A percentile compares a stretch with the other conserved stretches of the same genome.
Conservation (phyloP, 2,113 vertebrate genomes). For the Saguinus midas region DNA sequence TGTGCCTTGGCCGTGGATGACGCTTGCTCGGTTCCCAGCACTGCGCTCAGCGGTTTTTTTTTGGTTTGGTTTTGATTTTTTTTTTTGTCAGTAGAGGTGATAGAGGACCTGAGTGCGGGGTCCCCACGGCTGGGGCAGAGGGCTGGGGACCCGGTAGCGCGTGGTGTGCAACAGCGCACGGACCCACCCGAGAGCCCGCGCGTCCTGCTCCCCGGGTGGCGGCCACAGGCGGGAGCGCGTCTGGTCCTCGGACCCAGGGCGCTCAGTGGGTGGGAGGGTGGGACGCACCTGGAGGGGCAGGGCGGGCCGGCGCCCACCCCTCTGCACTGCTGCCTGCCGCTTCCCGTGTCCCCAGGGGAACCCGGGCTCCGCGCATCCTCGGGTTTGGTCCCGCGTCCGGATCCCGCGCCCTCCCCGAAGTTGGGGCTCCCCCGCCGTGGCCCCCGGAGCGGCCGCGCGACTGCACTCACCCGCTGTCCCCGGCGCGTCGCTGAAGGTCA, state of each 20-base stretch:
- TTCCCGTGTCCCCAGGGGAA: too few relatives aligned
- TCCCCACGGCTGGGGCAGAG: too few relatives aligned
- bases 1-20: background rate
- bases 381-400: background rate
- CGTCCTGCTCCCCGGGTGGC: background rate
- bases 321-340: background rate
- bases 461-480: conserved; percentile 9
- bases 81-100: background rate
- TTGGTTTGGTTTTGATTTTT: too few relatives aligned
- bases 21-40: background rate
- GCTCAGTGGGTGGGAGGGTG: background rate
- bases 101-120: too few relatives aligned
- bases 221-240: background rate
- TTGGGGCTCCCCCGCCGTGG: background rate
- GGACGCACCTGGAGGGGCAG: background rate
- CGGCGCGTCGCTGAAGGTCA: conserved; percentile 50
- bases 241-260: background rate
- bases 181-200: background rate
- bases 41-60: conserved; percentile 68
- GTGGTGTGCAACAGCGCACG: background rate
- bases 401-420: background rate
- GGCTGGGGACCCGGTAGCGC: too few relatives aligned
- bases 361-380: background rate
- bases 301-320: background rate
- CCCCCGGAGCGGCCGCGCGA: conserved; percentile 78